phyloP scores from a whole-genome alignment of 2,113 vertebrate species.

The Marmota flaviventris region DNA sequence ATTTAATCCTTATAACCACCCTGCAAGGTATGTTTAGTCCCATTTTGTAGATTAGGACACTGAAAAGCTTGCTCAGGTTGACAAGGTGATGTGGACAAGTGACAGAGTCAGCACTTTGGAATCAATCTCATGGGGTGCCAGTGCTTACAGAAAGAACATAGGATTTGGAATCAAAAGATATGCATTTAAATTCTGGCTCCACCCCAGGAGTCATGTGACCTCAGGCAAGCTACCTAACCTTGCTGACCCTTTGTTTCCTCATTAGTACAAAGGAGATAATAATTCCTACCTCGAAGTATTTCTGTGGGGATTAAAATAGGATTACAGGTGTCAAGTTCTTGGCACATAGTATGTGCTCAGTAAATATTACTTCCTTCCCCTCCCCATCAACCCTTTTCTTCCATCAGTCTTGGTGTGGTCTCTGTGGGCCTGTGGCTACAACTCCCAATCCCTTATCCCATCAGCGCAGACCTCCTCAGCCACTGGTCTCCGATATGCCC shows the following conservation, averaged over 20 bases:
- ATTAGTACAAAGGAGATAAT: conserved; percentile 63
- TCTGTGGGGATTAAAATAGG: conserved; percentile 76
- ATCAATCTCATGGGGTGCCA: neutral
- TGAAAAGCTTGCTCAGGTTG: neutral
- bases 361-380: conserved; percentile 6
- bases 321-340: conserved; percentile 75
- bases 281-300: conserved; percentile 68
- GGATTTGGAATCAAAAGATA: conserved; percentile 12
- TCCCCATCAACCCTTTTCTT: neutral
- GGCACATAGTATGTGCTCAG: conserved; percentile 63
- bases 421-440: neutral
- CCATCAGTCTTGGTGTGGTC: neutral
- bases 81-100: neutral
- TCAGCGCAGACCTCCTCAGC: neutral
- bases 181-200: conserved; percentile 58
- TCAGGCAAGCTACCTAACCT: conserved; percentile 64
- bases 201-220: conserved; percentile 63
- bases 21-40: neutral
- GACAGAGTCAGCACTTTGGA: conserved; percentile 7
- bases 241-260: conserved; percentile 71
- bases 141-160: neutral
- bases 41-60: neutral
- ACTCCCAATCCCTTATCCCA: accelerated
- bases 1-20: neutral
- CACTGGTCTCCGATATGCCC: neutral